phyloP scores from a whole-genome alignment of 1,140 invertebrate species.

The Platyscapa corneri region DNA sequence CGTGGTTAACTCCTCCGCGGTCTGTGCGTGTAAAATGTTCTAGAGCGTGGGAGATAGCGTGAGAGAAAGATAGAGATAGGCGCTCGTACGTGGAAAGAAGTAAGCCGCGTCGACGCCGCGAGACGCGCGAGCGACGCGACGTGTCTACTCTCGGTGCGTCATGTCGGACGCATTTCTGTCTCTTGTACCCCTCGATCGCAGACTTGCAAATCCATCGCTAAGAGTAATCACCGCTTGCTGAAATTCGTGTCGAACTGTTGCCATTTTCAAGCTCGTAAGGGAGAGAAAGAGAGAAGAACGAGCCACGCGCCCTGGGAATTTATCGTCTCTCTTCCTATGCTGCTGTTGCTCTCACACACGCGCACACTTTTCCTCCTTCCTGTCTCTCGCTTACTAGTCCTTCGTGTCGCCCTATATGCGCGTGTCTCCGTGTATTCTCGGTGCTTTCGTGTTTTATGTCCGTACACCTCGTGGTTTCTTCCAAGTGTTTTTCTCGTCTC shows the following conservation, averaged over 20 bases:
- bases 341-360: not conserved
- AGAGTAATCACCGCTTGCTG: too few relatives aligned
- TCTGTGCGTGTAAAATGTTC: not conserved
- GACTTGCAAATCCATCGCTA: too few relatives aligned
- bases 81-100: conserved; percentile 27
- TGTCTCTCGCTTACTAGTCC: not conserved
- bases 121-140: conserved; percentile 28
- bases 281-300: too few relatives aligned
- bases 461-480: conserved; percentile 5
- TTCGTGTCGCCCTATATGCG: too few relatives aligned
- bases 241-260: not conserved
- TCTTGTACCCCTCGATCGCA: too few relatives aligned
- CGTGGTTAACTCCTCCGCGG: too few relatives aligned
- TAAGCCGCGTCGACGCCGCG: conserved; percentile 23
- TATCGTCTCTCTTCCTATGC: not conserved
- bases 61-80: conserved; percentile 1
- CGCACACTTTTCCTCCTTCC: not conserved
- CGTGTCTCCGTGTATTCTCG: too few relatives aligned
- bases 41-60: not conserved
- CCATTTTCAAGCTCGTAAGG: not conserved
- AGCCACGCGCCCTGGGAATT: conserved; percentile 8
- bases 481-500: not conserved
- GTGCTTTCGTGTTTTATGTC: not conserved
- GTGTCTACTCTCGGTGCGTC: conserved; percentile 54
- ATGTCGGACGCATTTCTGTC: conserved; percentile 53